Evolutionary conservation across 2,888 invertebrate genomes (phyloP), one percentile per base, ranked within the genome.

Genomic region (Pristionchus japonicus): DNA sequence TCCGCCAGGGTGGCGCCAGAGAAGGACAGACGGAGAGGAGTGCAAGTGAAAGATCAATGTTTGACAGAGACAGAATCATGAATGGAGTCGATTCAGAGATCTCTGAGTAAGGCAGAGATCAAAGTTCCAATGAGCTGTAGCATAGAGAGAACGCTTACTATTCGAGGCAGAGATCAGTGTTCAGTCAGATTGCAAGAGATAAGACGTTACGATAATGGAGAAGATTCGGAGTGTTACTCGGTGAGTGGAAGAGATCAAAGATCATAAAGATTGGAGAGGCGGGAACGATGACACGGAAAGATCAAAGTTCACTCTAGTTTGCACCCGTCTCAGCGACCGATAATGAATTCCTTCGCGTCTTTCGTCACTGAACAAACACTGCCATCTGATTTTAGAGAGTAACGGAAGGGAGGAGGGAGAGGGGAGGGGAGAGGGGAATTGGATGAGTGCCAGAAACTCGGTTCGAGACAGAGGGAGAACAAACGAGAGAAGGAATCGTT

Each of bases 401-500:
- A 37, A 70, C 11, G 9, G 34, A 64, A 9, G 64, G 64, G 23
- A 27, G 27, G 64, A 27, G 31, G 31, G 64, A 27, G 64, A 70
- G 70, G n/a, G 52, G 43, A 77, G 43, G 27, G 64, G 67, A n/a
- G n/a, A n/a, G n/a, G n/a, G n/a, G n/a, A n/a, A n/a, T 70, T 70
- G 67, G 67, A 31, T 37, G 34, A 70, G 34, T 70, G 67, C 67
- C 67, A 67, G 67, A 67, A 67, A 61, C 61, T 27, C 20, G 20
- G 37, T 4, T 4, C 23, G 64, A 67, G 64, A 67, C 7, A 70
- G 67, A 70, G 67, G 37, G 67, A 70, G 37, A 70, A 70, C 34
- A 70, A 70, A 70, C 52, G 61, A 3, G 67, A n/a, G n/a, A n/a
- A n/a, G 70, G 74, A 77, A 43, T 77, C 43, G 67, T 70, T 70